Percentiles rank a stretch among this genome's conserved stretches.
These are phyloP conservation scores for Hydropsyche betteni DNA, from an alignment of 2,888 invertebrate genomes.

Conservation along the genomic window DNA sequence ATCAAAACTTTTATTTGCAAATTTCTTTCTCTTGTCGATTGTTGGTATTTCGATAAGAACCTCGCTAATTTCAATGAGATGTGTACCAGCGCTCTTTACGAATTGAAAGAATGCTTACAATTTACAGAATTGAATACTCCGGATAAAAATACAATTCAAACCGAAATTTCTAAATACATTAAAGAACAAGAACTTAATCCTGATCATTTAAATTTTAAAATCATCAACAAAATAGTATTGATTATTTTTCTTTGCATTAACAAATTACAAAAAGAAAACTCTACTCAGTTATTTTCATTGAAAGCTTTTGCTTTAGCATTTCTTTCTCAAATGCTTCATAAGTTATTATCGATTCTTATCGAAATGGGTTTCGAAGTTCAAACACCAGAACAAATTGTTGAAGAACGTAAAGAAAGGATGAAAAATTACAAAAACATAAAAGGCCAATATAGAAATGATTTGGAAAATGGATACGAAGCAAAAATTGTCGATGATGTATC, in stretches of 20 bases:
- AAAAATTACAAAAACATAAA: conserved; percentile 51
- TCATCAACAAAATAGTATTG: conserved; percentile 83
- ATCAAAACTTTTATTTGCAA: conserved; percentile 63
- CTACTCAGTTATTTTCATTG: conserved; percentile 82
- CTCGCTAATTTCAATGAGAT: conserved; percentile 72
- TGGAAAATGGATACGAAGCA: conserved; percentile 48
- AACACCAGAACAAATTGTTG: conserved; percentile 58
- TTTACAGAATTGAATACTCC: conserved; percentile 63
- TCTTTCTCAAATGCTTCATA: conserved; percentile 76
- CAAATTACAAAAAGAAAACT: conserved; percentile 77
- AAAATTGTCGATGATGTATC: background rate
- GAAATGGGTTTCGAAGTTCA: conserved; percentile 63
- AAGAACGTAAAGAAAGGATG: conserved; percentile 57
- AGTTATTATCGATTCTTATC: conserved; percentile 61
- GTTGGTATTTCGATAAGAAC: conserved; percentile 72
- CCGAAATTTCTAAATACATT: conserved; percentile 63
- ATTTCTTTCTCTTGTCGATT: conserved; percentile 69
- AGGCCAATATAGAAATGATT: conserved; percentile 13
- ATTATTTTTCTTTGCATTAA: conserved; percentile 84
- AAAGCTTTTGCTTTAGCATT: conserved; percentile 87
- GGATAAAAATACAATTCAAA: conserved; percentile 65
- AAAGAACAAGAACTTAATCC: conserved; percentile 66
- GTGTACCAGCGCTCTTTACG: conserved; percentile 75
- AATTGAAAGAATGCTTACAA: conserved; percentile 77
- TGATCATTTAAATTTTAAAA: conserved; percentile 70